phyloP scores from a whole-genome alignment of 2,797 vertebrate species.

The Paguma larvata region DNA sequence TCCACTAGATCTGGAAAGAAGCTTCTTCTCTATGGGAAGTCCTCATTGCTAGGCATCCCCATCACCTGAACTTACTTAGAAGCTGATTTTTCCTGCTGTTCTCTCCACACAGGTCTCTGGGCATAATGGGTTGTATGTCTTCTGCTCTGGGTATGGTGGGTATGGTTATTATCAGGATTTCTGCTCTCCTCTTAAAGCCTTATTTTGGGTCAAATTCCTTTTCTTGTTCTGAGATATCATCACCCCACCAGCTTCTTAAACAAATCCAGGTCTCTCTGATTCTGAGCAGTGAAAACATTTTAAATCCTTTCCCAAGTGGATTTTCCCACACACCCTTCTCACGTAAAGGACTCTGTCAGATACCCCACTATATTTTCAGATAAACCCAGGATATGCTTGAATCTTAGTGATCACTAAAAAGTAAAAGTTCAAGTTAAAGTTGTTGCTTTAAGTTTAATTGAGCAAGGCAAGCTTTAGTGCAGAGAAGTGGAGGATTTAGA shows the following conservation, averaged over 20 bases:
- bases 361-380: background rate
- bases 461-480: background rate
- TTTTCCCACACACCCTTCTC: background rate
- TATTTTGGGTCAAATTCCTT: background rate
- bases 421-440: background rate
- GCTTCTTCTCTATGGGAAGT: background rate
- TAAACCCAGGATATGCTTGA: background rate
- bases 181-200: background rate
- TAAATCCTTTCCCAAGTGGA: background rate
- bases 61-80: background rate
- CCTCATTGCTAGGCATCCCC: background rate
- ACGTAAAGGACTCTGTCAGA: background rate
- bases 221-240: background rate
- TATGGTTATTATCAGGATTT: background rate
- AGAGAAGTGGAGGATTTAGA: background rate
- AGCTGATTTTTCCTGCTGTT: background rate
- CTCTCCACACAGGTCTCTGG: background rate
- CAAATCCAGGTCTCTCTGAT: background rate
- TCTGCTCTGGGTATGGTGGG: background rate
- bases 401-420: background rate
- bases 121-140: background rate
- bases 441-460: background rate
- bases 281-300: constrained; percentile 1
- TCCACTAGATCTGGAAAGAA: background rate
- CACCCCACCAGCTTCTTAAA: background rate